Conservation (phyloP, 1,140 invertebrate species). For the Drosophila dunni region DNA sequence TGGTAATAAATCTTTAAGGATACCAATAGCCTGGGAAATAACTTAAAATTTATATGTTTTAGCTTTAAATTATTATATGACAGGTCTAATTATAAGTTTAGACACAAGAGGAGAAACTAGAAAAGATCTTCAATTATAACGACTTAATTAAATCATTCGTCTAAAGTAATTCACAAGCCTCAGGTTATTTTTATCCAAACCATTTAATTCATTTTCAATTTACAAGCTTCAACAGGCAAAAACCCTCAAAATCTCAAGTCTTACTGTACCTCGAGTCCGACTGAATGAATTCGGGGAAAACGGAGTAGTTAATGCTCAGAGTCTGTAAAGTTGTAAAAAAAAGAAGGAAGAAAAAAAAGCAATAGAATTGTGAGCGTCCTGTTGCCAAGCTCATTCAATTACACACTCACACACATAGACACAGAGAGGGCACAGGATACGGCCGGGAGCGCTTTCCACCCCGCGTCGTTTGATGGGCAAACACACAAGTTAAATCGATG, state of each 20-base stretch:
- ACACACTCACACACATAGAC: neutral
- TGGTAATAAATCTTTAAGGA: too few relatives aligned
- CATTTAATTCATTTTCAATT: too few relatives aligned
- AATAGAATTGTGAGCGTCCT: conserved; percentile 21
- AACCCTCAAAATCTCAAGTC: conserved; percentile 35
- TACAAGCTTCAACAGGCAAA: neutral
- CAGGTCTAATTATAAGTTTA: too few relatives aligned
- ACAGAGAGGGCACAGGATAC: conserved; percentile 25
- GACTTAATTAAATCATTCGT: too few relatives aligned
- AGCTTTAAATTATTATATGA: too few relatives aligned
- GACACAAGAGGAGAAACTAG: too few relatives aligned
- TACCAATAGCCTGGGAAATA: too few relatives aligned
- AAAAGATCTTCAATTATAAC: too few relatives aligned
- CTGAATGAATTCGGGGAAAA: conserved; percentile 16
- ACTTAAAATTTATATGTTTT: too few relatives aligned
- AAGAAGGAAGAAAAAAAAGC: conserved; percentile 13
- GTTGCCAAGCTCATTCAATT: conserved; percentile 41
- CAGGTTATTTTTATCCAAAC: too few relatives aligned
- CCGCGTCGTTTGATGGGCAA: conserved; percentile 75
- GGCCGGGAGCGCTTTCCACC: conserved; percentile 67
- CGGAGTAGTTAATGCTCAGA: conserved; percentile 44
- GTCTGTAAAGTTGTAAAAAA: conserved; percentile 14
- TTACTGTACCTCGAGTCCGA: conserved; percentile 34
- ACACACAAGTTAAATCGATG: conserved; percentile 73
- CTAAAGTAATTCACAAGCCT: too few relatives aligned